These are phyloP conservation scores for Hydractinia echinata DNA, from an alignment of 30 jellyfish, hydroid and myxozoan species.

Conservation along the genomic window DNA sequence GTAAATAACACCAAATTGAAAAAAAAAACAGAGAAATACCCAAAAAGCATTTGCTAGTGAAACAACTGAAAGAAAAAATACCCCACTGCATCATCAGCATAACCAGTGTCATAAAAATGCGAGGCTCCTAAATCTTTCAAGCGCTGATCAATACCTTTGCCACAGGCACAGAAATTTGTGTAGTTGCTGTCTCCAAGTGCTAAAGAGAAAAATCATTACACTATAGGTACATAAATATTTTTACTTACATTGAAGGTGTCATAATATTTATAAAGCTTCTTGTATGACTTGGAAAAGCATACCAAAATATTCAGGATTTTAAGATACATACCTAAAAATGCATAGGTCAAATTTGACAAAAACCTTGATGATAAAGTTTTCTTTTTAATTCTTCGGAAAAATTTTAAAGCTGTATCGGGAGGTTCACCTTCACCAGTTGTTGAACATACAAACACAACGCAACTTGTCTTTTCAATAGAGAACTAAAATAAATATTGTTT, in stretches of 20 bases:
- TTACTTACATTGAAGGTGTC: background rate
- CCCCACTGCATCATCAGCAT: conserved; percentile 99
- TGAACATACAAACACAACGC: conserved; percentile 70
- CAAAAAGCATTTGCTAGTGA: background rate
- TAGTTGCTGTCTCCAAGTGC: conserved; percentile 98
- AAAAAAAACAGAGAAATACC: background rate
- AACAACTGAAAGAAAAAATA: conserved; percentile 23
- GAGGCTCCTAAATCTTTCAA: conserved; percentile 82
- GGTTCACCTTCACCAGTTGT: conserved; percentile 97
- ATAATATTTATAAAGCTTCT: no score
- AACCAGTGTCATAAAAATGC: conserved; percentile 76
- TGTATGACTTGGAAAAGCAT: no score
- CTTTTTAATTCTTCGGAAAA: conserved; percentile 65
- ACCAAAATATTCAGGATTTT: no score
- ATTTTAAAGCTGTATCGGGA: conserved; percentile 78
- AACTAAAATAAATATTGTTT: conserved; percentile 35
- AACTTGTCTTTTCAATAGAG: conserved; percentile 41
- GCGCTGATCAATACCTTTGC: conserved; percentile 67
- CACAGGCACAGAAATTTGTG: conserved; percentile 86
- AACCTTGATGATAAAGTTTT: conserved; percentile 53
- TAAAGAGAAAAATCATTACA: conserved; percentile 1
- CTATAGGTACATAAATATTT: background rate
- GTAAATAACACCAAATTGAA: background rate
- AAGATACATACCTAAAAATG: conserved; percentile 49
- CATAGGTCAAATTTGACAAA: conserved; percentile 46